Evolutionary conservation across 2,113 vertebrate genomes (phyloP).

Genomic region (Mormoops blainvillei): DNA sequence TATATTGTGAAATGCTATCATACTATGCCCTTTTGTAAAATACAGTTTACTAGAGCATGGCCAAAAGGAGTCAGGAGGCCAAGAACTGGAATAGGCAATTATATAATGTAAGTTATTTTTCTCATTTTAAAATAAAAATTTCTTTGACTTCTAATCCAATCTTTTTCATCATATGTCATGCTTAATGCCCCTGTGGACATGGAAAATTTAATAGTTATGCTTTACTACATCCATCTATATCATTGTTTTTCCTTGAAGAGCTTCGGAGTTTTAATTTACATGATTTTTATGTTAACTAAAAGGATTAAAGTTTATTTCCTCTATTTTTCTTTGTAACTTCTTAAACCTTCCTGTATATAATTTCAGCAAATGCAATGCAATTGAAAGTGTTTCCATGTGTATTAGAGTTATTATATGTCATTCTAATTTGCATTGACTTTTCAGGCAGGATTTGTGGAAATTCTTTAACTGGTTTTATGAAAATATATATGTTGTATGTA

Average conservation of each 20-base stretch:
- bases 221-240: constrained; percentile 77
- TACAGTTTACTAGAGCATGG: constrained; percentile 79
- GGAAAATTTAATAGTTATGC: constrained; percentile 74
- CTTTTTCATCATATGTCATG: constrained; percentile 77
- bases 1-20: constrained; percentile 72
- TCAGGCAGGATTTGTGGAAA: not conserved
- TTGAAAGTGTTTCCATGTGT: not conserved
- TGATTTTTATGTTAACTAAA: constrained; percentile 75
- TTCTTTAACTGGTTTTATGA: not conserved
- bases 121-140: constrained; percentile 78
- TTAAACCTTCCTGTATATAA: not conserved
- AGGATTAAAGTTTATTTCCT: constrained; percentile 70
- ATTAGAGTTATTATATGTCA: not conserved
- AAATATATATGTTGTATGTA: not conserved
- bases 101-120: constrained; percentile 68
- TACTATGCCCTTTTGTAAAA: constrained; percentile 76
- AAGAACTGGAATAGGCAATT: constrained; percentile 80
- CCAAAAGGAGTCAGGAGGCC: constrained; percentile 71
- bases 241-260: constrained; percentile 76
- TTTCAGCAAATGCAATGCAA: not conserved
- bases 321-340: constrained; percentile 49
- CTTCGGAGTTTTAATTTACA: constrained; percentile 78
- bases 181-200: constrained; percentile 70
- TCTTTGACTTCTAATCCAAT: constrained; percentile 77
- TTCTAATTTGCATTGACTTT: not conserved